phyloP scores from a whole-genome alignment of 2,113 vertebrate genomes.

The Myotis davidii region DNA sequence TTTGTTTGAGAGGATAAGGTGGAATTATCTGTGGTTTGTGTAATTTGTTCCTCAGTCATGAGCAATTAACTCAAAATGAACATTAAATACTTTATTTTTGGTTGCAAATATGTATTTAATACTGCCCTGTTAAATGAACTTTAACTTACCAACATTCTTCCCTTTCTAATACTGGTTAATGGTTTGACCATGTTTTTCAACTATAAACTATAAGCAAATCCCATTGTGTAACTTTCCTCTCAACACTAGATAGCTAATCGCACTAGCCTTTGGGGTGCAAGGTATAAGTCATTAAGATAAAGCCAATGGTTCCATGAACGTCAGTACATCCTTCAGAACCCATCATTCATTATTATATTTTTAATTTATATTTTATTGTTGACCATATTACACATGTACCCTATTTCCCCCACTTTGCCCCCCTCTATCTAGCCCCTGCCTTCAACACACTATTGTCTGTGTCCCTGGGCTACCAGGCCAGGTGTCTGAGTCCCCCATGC shows the following conservation, averaged over 20 bases:
- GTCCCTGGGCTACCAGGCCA: not conserved
- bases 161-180: not conserved
- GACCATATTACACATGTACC: not conserved
- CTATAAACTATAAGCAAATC: not conserved
- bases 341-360: not conserved
- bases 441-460: too few species aligned
- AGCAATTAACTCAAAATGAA: not conserved
- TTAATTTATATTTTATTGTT: not conserved
- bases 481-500: not conserved
- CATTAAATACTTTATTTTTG: not conserved
- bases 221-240: not conserved
- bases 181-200: not conserved
- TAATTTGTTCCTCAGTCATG: not conserved
- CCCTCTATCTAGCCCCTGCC: not conserved
- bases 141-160: not conserved
- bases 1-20: constrained; percentile 78
- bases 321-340: not conserved
- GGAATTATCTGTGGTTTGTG: not conserved
- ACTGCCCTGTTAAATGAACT: not conserved
- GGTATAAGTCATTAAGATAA: not conserved
- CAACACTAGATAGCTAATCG: not conserved
- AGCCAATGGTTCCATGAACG: not conserved
- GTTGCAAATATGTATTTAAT: rapidly evolving
- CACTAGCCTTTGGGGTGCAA: constrained; percentile 15
- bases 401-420: not conserved